Evolutionary conservation across 2,797 vertebrate genomes (phyloP), one percentile per base, ranked within the genome.

Genomic region (Denticeps clupeoides): DNA sequence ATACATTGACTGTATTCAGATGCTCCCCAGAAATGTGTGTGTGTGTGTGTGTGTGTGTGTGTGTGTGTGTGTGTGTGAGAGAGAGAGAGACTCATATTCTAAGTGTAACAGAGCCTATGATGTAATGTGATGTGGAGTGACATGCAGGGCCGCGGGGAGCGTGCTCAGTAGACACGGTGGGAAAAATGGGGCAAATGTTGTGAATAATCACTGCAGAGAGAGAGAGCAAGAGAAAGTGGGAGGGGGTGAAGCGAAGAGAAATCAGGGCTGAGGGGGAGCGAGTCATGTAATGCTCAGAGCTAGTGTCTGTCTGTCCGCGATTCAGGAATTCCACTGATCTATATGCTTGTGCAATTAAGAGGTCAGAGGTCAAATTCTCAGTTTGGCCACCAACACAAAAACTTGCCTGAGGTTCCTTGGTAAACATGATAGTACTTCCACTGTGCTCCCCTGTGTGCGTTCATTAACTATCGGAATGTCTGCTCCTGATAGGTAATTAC

Each of bases 401-500:
- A 53, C 18, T 52, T 31, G 45, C 52, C 59, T 32, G 37, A 32
- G 56, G 15, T 49, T 55, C 23, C 4, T 21, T 2, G 12, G 15
- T 41, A 9, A 22, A 27, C 18, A 18, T 32, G 9, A 13, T 13
- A 24, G 10, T 10, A 25, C 42, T 23, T 48, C 27, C 6, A 11
- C 19, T 38, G 47, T 42, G 13, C 47, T 29, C 31, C 25, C 51
- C 26, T 47, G 12, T 27, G 44, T 28, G 10, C 29, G 7, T n/a
- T 15, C 10, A 3, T 49, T 11, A 7, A 3, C 12, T 21, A 3
- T 3, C 5, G 11, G 7, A 3, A 7, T n/a, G 18, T 19, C 16
- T 18, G 9, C 24, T n/a, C 41, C 5, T 3, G 7, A 11, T 68
- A 98, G 94, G 21, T 60, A 89, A 95, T 76, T 87, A 95, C 65